A percentile compares a stretch with the other conserved stretches of the same genome.
These are phyloP conservation scores for Chrysolina haemoptera DNA, from an alignment of 2,888 invertebrate genomes.

Conservation along the genomic window DNA sequence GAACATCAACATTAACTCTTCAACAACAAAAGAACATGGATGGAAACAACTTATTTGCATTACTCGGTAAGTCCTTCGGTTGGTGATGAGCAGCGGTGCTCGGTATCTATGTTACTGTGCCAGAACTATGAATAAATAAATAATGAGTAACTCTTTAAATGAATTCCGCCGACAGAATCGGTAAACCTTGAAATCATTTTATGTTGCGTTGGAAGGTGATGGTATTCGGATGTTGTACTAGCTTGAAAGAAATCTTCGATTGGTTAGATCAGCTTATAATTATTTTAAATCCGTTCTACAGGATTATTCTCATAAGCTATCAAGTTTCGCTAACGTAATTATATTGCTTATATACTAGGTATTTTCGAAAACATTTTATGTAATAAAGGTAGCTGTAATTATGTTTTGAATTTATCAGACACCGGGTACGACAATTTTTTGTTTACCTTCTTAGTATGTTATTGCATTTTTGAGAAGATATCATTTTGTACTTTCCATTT, in stretches of 20 bases:
- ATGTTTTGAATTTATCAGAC: no score
- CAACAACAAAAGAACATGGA: slow-evolving; percentile 9
- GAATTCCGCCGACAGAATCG: slow-evolving; percentile 10
- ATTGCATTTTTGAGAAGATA: no score
- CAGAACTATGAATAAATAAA: slow-evolving; percentile 18
- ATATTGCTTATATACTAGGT: no score
- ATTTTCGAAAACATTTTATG: no score
- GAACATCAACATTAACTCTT: slow-evolving; percentile 2
- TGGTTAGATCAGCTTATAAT: no score
- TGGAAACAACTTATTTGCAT: slow-evolving; percentile 18
- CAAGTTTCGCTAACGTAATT: no score
- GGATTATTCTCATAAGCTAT: no score
- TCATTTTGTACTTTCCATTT: no score
- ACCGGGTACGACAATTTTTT: no score
- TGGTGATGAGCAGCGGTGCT: slow-evolving; percentile 10
- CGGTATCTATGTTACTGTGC: slow-evolving; percentile 15
- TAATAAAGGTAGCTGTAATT: no score
- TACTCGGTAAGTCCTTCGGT: slow-evolving; percentile 8
- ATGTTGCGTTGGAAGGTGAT: slow-evolving; percentile 5
- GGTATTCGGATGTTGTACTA: neutral
- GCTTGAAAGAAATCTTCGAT: neutral
- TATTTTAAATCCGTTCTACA: no score
- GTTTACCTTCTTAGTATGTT: no score
- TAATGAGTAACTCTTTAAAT: neutral
- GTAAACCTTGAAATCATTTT: neutral